Evolutionary conservation across 2,113 vertebrate genomes (phyloP).

Genomic region (Ceyx margarethae): DNA sequence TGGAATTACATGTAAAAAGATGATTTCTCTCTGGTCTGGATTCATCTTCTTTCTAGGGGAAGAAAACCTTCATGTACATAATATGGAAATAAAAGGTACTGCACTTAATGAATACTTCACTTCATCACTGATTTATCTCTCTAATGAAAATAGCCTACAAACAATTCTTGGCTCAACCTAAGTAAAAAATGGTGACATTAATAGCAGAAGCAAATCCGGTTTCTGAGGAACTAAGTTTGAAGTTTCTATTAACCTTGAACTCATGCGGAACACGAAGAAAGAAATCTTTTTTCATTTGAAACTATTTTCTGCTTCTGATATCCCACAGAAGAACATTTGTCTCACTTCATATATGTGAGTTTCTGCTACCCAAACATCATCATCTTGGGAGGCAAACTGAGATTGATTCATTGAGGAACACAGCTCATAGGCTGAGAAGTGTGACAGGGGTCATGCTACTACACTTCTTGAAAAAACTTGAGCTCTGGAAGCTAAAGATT

Average conservation of each 20-base stretch:
- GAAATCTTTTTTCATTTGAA: not conserved
- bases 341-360: not conserved
- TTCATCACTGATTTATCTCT: not conserved
- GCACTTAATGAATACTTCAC: not conserved
- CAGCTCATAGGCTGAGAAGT: not conserved
- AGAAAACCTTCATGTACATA: not conserved
- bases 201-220: not conserved
- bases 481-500: not conserved
- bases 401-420: not conserved
- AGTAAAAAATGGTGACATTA: not conserved
- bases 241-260: constrained; percentile 6
- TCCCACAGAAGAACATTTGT: not conserved
- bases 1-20: not conserved
- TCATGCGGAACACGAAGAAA: not conserved
- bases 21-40: not conserved
- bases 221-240: not conserved
- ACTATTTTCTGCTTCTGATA: not conserved
- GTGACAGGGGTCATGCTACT: not conserved
- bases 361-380: not conserved
- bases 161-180: not conserved
- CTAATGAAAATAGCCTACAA: constrained; percentile 3
- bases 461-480: not conserved
- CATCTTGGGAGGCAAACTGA: not conserved
- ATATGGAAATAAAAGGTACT: constrained; percentile 4
- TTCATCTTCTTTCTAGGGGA: not conserved